phyloP scores from a whole-genome alignment of 92 coral and sea anemone genomes.

The Umimayanthus kanabou region DNA sequence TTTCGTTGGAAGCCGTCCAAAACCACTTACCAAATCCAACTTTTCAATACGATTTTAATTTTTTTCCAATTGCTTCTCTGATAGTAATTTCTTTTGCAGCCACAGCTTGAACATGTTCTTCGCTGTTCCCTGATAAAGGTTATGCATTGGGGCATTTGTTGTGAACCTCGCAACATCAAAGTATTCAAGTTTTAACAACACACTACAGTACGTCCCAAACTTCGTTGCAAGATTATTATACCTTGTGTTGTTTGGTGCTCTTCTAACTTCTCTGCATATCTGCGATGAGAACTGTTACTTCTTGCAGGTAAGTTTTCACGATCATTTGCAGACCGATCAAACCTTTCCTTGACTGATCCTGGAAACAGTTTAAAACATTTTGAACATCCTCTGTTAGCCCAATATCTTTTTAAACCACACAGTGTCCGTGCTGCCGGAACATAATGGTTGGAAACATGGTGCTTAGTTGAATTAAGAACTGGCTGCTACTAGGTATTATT shows the following conservation, averaged over 20 bases:
- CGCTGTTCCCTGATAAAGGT: too few relatives aligned
- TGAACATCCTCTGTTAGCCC: slow-evolving; percentile 56
- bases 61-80: too few relatives aligned
- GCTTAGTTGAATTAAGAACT: too few relatives aligned
- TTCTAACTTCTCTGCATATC: slow-evolving; percentile 54
- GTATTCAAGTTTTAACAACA: too few relatives aligned
- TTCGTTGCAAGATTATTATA: slow-evolving; percentile 56
- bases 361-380: slow-evolving; percentile 56
- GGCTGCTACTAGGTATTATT: too few relatives aligned
- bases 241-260: too few relatives aligned
- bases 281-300: slow-evolving; percentile 29
- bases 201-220: slow-evolving; percentile 44
- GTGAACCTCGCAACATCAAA: too few relatives aligned
- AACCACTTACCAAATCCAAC: neutral
- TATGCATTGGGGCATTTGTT: too few relatives aligned
- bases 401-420: slow-evolving; percentile 48
- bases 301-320: slow-evolving; percentile 40
- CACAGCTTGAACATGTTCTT: too few relatives aligned
- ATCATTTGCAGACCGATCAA: slow-evolving; percentile 57
- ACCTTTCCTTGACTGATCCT: slow-evolving; percentile 36
- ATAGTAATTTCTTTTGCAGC: too few relatives aligned
- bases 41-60: neutral
- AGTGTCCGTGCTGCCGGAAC: slow-evolving; percentile 51
- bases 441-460: too few relatives aligned
- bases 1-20: neutral